Percentiles rank a stretch among this genome's conserved stretches.
Evolutionary conservation across 2,888 invertebrate species (phyloP).

Genomic region (Hyposoter didymator): DNA sequence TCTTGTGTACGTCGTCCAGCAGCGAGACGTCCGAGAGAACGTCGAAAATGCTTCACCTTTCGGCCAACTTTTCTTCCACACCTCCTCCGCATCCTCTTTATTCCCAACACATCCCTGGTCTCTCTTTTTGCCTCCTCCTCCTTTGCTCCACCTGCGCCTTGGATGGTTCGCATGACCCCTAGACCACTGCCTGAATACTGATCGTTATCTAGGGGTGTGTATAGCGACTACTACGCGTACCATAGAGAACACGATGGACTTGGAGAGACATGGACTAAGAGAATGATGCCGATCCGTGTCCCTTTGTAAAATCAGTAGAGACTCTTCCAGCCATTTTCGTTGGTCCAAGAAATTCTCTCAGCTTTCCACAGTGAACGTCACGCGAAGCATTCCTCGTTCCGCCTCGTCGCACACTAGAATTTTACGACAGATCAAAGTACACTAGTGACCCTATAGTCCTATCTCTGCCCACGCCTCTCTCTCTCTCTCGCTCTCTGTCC

Average conservation of each 20-base stretch:
- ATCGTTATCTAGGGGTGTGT: constrained; percentile 65
- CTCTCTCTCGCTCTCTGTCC: constrained; percentile 64
- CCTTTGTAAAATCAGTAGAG: constrained; percentile 79
- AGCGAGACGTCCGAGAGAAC: constrained; percentile 67
- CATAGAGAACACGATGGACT: constrained; percentile 37
- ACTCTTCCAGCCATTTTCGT: constrained; percentile 72
- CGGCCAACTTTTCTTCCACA: constrained; percentile 4
- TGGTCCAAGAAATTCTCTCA: constrained; percentile 56
- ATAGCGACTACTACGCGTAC: constrained; percentile 36
- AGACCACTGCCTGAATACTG: constrained; percentile 74
- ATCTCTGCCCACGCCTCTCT: constrained; percentile 67
- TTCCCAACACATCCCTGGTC: constrained; percentile 43
- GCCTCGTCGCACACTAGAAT: constrained; percentile 64
- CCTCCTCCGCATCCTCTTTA: constrained; percentile 31
- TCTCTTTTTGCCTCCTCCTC: constrained; percentile 50
- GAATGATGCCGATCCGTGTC: constrained; percentile 70
- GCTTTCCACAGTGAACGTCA: constrained; percentile 40
- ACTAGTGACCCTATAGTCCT: constrained; percentile 68
- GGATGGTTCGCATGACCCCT: constrained; percentile 74
- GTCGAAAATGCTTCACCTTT: constrained; percentile 50
- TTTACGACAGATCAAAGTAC: constrained; percentile 70
- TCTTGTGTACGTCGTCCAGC: constrained; percentile 79
- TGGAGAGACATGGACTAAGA: constrained; percentile 47
- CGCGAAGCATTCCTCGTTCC: constrained; percentile 56
- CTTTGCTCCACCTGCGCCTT: constrained; percentile 44